These are phyloP conservation scores for Chydorus sphaericus DNA, from an alignment of 2,888 invertebrate genomes.

Conservation along the genomic window DNA sequence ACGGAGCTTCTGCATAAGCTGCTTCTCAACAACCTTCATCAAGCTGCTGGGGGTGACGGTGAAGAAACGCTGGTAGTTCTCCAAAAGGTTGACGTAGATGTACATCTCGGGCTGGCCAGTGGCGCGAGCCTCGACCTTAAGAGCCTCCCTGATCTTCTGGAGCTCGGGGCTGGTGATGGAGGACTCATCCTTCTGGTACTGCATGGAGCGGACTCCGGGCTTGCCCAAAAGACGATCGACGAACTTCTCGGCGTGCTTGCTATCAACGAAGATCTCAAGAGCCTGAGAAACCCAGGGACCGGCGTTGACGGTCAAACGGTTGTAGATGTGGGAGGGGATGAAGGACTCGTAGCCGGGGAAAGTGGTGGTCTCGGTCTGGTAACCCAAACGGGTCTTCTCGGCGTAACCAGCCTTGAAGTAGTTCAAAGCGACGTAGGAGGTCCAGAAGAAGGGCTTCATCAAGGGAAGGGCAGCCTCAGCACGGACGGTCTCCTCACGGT, in stretches of 20 bases:
- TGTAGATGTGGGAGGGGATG: slow-evolving; percentile 10
- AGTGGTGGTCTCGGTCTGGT: background rate
- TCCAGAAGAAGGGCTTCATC: slow-evolving; percentile 18
- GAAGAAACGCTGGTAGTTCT: slow-evolving; percentile 16
- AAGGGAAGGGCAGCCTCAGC: slow-evolving; percentile 21
- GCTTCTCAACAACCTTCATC: background rate
- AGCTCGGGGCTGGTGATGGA: slow-evolving; percentile 9
- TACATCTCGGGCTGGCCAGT: slow-evolving; percentile 8
- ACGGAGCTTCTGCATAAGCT: background rate
- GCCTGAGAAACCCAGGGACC: slow-evolving; percentile 5
- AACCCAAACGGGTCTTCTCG: slow-evolving; percentile 9
- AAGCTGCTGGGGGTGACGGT: slow-evolving; percentile 9
- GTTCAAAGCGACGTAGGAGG: slow-evolving; percentile 1
- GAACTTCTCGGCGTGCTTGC: slow-evolving; percentile 11
- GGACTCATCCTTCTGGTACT: background rate
- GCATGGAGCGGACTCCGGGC: slow-evolving; percentile 4
- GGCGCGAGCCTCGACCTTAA: slow-evolving; percentile 16
- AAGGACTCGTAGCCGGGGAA: slow-evolving; percentile 11
- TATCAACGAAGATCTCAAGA: background rate
- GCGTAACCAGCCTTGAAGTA: slow-evolving; percentile 7
- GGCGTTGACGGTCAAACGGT: background rate
- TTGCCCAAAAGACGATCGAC: slow-evolving; percentile 9
- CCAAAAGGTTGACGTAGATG: slow-evolving; percentile 13
- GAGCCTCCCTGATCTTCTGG: slow-evolving; percentile 15
- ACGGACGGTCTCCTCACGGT: slow-evolving; percentile 14